Conservation (phyloP, 2,888 invertebrate species). For the Microplitis deprimator region DNA sequence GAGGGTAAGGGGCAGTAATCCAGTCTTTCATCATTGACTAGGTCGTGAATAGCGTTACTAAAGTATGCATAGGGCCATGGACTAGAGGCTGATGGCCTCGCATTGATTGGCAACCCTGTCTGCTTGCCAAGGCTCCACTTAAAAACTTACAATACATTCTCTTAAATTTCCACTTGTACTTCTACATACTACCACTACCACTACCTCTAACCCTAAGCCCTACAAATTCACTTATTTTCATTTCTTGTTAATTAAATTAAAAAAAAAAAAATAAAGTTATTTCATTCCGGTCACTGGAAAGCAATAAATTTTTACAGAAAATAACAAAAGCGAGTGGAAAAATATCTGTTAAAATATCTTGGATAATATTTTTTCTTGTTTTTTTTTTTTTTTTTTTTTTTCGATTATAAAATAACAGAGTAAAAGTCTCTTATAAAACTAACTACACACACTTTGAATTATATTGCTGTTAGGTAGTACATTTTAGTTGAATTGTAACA, state of each 20-base stretch:
- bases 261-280: background rate
- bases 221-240: no score
- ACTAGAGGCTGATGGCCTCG: slow-evolving; percentile 66
- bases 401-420: background rate
- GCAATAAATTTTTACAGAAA: background rate
- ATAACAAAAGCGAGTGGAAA: background rate
- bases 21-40: slow-evolving; percentile 13
- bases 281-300: background rate
- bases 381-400: background rate
- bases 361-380: background rate
- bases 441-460: background rate
- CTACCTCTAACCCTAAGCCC: background rate
- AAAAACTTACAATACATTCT: slow-evolving; percentile 25
- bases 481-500: slow-evolving; percentile 13
- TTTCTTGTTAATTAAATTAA: no score
- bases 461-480: background rate
- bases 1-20: background rate
- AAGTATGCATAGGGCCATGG: slow-evolving; percentile 51
- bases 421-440: background rate
- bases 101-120: slow-evolving; percentile 64
- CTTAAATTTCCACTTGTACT: background rate
- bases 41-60: slow-evolving; percentile 35
- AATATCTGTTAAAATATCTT: background rate
- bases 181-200: background rate
- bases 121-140: slow-evolving; percentile 57